Evolutionary conservation across 2,888 invertebrate genomes (phyloP).

Genomic region (Incurvaria masculella): DNA sequence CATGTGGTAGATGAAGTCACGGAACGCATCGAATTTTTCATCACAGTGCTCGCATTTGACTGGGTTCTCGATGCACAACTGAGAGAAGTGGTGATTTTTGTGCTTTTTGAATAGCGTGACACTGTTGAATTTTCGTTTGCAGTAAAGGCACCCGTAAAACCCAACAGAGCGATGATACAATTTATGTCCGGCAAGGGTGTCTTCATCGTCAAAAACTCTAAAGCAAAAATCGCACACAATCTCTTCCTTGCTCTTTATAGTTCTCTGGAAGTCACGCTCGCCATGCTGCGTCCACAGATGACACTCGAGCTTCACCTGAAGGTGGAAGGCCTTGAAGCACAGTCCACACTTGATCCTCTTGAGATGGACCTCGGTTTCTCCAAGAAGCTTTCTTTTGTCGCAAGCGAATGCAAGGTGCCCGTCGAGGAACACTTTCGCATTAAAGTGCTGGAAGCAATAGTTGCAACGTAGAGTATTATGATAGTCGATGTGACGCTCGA

Average conservation of each 20-base stretch:
- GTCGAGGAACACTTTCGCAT: conserved; percentile 39
- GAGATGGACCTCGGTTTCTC: conserved; percentile 39
- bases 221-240: conserved; percentile 50
- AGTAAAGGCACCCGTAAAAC: conserved; percentile 48
- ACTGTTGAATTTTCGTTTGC: conserved; percentile 49
- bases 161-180: conserved; percentile 44
- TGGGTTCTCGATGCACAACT: conserved; percentile 41
- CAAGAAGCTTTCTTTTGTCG: conserved; percentile 41
- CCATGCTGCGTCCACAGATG: conserved; percentile 42
- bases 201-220: conserved; percentile 42
- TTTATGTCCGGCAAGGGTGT: conserved; percentile 37
- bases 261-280: conserved; percentile 17
- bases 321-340: conserved; percentile 49
- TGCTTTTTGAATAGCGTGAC: conserved; percentile 48
- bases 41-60: conserved; percentile 51
- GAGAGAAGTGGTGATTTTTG: conserved; percentile 44
- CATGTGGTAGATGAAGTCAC: conserved; percentile 52
- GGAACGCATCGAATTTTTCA: conserved; percentile 52
- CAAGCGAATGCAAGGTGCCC: conserved; percentile 46
- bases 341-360: conserved; percentile 43
- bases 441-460: conserved; percentile 50
- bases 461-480: conserved; percentile 49
- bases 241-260: conserved; percentile 26
- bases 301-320: conserved; percentile 49
- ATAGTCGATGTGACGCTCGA: conserved; percentile 46